Base-by-base conservation (phyloP, 2,113 vertebrate species). In the Ardeotis arabs region DNA sequence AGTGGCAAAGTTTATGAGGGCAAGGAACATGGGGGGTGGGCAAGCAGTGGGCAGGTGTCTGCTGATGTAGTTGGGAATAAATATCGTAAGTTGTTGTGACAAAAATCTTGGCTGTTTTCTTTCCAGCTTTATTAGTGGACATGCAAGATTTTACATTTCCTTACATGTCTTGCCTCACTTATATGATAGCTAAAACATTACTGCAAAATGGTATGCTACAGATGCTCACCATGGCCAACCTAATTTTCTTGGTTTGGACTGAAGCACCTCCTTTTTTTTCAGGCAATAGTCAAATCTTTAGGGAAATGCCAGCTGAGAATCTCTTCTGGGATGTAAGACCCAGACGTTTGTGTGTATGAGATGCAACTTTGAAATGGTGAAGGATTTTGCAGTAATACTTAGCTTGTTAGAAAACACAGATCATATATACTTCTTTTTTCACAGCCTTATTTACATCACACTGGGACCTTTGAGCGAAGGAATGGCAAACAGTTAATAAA, bases 401-500 rank as follows among this genome's bases (percentile, higher is more conserved):
- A 63, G 6, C 25, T 93, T 96, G 44, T 37, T 95, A 56, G 33
- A 88, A 96, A 96, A 91, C 23, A 33, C 56, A 93, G 16, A 59
- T 31, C 5, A 18, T 59, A 91, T 63, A 87, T 73, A 79, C 73
- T 85, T 23, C 56, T 93, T 82, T 82, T 41, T 78, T 95, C 91
- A 50, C 60, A 91, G 44, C 16, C 49, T 97, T 97, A 91, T 97
- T 97, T 98, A 97, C 2, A 5, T 76, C 97, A 97, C 75, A 84
- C 41, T 76, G 89, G 85, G 93, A 96, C 95, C 97, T 98, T 95
- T 97, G 97, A 98, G 85, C 97, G 94, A 97, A 97, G 92, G 96
- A 98, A 98, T 97, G 96, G 93, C 96, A 98, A 98, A 98, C 93
- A 98, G 97, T 98, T 98, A 98, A 98, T 98, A 98, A 98, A 99